Conservation (phyloP, 2,888 invertebrate species). For the Tipula vernalis region DNA sequence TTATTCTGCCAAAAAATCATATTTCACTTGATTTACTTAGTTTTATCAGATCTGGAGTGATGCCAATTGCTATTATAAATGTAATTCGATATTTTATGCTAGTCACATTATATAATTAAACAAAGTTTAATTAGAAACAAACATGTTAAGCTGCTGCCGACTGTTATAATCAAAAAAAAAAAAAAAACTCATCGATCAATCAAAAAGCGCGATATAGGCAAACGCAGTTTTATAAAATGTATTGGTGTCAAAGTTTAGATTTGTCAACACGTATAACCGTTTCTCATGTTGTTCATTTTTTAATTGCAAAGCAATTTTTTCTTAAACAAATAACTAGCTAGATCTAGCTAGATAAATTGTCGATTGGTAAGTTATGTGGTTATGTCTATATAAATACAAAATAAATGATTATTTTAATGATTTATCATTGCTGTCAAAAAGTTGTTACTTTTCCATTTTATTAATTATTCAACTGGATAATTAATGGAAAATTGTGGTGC, state of each 20-base stretch:
- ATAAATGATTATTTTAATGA: not conserved
- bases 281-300: not conserved
- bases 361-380: not conserved
- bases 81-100: not conserved
- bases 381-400: not conserved
- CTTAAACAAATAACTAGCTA: not conserved
- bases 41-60: not conserved
- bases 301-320: not conserved
- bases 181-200: not conserved
- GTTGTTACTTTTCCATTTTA: not conserved
- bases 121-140: not conserved
- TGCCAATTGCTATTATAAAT: not conserved
- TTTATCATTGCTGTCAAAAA: not conserved
- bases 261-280: not conserved
- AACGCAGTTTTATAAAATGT: not conserved
- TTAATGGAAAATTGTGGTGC: not conserved
- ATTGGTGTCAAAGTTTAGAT: not conserved
- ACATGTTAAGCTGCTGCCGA: not conserved
- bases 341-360: not conserved
- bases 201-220: not conserved
- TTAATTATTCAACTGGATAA: not conserved
- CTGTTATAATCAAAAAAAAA: not conserved
- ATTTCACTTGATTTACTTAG: not conserved
- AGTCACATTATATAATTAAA: not conserved
- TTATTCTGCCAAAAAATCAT: not conserved